These are phyloP conservation scores for Amblyopsis rosae DNA, from an alignment of 2,113 vertebrate species.

Conservation along the genomic window DNA sequence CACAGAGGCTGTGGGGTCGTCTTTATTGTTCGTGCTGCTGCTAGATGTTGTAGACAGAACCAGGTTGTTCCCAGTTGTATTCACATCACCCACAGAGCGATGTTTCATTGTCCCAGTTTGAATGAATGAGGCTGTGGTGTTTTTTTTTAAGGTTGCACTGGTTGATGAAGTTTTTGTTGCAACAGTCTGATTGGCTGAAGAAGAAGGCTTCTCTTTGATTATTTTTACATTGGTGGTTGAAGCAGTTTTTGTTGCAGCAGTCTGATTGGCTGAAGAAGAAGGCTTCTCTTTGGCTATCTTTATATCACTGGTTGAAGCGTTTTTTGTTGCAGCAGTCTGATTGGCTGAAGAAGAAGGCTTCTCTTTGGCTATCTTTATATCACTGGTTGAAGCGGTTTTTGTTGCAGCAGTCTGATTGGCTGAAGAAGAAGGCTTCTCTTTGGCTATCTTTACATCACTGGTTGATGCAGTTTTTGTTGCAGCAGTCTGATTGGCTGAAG, in stretches of 20 bases:
- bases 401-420: neutral
- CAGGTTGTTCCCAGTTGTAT: slow-evolving; percentile 7
- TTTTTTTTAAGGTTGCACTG: slow-evolving; percentile 50
- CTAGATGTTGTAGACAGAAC: neutral
- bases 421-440: neutral
- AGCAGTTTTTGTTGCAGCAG: too few species aligned
- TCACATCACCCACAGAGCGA: slow-evolving; percentile 26
- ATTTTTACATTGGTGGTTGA: too few species aligned
- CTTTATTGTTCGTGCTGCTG: slow-evolving; percentile 19
- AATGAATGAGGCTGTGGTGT: slow-evolving; percentile 34
- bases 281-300: too few species aligned
- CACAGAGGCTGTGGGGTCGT: slow-evolving; percentile 23
- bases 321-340: too few species aligned
- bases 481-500: neutral
- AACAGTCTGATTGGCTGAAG: neutral
- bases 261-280: too few species aligned
- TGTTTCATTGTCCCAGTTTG: slow-evolving; percentile 41
- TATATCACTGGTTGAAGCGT: too few species aligned
- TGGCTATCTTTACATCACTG: neutral
- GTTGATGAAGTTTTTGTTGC: slow-evolving; percentile 19
- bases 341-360: slow-evolving; percentile 8
- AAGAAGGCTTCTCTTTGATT: too few species aligned
- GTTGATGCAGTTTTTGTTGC: neutral
- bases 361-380: slow-evolving; percentile 41
- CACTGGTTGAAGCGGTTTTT: slow-evolving; percentile 3